These are phyloP conservation scores for Talpa occidentalis DNA, from an alignment of 2,113 vertebrate species.

Conservation along the genomic window DNA sequence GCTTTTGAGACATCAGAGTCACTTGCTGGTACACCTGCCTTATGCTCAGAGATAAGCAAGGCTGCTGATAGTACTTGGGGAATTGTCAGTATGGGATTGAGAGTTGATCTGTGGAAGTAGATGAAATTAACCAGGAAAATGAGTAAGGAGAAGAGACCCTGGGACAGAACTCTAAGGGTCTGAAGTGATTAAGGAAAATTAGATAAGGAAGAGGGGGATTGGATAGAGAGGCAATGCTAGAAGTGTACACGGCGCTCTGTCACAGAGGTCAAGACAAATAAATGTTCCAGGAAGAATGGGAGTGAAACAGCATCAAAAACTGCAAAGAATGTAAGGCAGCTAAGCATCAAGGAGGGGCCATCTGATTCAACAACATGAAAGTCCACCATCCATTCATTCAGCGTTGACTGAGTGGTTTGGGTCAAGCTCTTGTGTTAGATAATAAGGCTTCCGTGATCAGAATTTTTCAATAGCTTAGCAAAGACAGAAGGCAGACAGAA, in stretches of 20 bases:
- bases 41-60: background rate
- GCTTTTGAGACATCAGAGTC: background rate
- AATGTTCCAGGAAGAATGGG: background rate
- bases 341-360: background rate
- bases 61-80: background rate
- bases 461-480: background rate
- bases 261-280: background rate
- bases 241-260: rapidly evolving
- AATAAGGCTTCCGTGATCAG: background rate
- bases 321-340: background rate
- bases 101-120: background rate
- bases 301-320: background rate
- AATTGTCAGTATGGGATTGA: background rate
- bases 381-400: background rate
- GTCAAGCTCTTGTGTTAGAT: background rate
- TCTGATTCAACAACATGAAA: background rate
- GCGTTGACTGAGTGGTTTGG: background rate
- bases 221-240: background rate
- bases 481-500: background rate
- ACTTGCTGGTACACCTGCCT: background rate
- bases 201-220: background rate
- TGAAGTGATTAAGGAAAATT: background rate
- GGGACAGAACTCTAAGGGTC: background rate
- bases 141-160: background rate
- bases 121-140: background rate